phyloP scores from a whole-genome alignment of 1,140 invertebrate genomes.

The Cydia splendana region DNA sequence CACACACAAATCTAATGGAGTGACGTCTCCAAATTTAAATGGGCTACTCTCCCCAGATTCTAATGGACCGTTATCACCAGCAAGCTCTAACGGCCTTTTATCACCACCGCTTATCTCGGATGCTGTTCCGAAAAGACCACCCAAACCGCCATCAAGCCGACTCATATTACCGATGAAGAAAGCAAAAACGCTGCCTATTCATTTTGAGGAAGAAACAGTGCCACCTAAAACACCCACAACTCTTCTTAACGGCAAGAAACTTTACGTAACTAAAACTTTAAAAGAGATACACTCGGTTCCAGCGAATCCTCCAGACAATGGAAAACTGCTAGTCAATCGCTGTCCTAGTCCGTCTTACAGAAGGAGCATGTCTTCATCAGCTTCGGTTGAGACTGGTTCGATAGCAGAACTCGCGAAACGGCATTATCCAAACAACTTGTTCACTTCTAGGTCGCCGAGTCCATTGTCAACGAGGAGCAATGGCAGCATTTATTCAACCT shows the following conservation, averaged over 20 bases:
- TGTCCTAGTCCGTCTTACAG: slow-evolving; percentile 72
- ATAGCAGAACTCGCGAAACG: slow-evolving; percentile 74
- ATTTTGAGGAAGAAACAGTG: slow-evolving; percentile 64
- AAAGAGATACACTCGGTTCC: slow-evolving; percentile 74
- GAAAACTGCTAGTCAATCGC: slow-evolving; percentile 56
- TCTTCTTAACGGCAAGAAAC: slow-evolving; percentile 62
- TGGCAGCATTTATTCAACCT: slow-evolving; percentile 73
- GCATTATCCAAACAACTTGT: slow-evolving; percentile 57
- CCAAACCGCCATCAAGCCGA: slow-evolving; percentile 58
- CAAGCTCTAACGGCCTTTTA: slow-evolving; percentile 29
- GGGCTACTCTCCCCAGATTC: slow-evolving; percentile 47
- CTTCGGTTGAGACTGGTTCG: slow-evolving; percentile 74
- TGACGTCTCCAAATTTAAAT: slow-evolving; percentile 44
- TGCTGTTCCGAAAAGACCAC: slow-evolving; percentile 66
- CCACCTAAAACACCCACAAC: slow-evolving; percentile 58
- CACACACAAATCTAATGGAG: slow-evolving; percentile 49
- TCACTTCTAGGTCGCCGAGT: slow-evolving; percentile 73
- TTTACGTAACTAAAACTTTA: slow-evolving; percentile 72
- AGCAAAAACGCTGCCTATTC: slow-evolving; percentile 73
- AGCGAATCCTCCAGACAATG: slow-evolving; percentile 55
- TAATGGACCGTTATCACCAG: slow-evolving; percentile 57
- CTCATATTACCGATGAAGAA: slow-evolving; percentile 74
- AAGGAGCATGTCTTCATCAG: slow-evolving; percentile 58
- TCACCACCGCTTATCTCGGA: slow-evolving; percentile 62
- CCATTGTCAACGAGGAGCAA: slow-evolving; percentile 70